Evolutionary conservation across 2,888 invertebrate species (phyloP), one percentile per base, ranked within the genome.

Genomic region (Oligia latruncula): DNA sequence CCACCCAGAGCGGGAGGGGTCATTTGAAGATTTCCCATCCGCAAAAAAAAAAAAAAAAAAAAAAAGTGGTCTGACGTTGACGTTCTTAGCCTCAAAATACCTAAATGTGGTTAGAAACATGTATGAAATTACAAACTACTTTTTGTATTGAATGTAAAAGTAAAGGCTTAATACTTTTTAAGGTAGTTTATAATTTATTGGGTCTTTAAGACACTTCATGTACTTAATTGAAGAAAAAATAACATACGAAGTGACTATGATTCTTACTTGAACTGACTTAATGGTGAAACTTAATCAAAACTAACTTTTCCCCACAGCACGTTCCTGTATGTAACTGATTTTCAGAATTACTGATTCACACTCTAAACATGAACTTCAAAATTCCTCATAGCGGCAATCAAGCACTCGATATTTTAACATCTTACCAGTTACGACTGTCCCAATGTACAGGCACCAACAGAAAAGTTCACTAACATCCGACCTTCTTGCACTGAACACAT

Each of bases 401-500:
- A 58, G 15, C 43, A 20, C 35, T 52, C 68, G 15, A 62, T 60
- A 65, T 58, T 74, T 29, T 2, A 40, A 73, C 9, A 62, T 64
- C 9, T 17, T 11, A 72, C 20, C 35, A 65, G n/a, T 73, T 62
- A 73, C 52, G 23, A 70, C 8, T 29, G 58, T 35, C 71, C 15
- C 35, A 52, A 74, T 84, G 73, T 75, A 77, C 72, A 82, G 74
- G 29, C 75, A 60, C 9, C 0, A 11, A 58, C n/a, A 40, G 66
- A 55, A 83, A 87, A 89, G 80, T 89, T 88, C 77, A 73, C 70
- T 62, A 70, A 83, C 76, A 80, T 67, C 76, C 84, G 78, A 90
- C 82, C 70, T 89, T 84, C 81, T 86, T 83, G 83, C 80, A 46
- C 81, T 84, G 68, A 77, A 66, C 60, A 82, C 79, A 90, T 91